Base-by-base conservation (phyloP, 2,113 vertebrate species). In the Gobius niger region DNA sequence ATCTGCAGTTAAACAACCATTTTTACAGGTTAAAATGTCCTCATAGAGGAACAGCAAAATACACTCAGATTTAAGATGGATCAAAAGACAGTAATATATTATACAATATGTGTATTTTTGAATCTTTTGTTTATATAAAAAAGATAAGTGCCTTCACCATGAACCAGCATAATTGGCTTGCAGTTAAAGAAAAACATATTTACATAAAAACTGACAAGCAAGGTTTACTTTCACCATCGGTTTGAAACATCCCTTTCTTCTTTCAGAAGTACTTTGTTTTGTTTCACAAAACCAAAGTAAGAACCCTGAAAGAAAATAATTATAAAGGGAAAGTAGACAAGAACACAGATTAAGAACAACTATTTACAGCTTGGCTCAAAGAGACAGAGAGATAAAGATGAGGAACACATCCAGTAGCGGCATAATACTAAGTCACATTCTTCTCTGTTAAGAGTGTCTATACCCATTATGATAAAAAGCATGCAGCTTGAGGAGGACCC, bases 11-110 rank as follows among this genome's bases (percentile, higher is more conserved):
- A 89, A 89, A 91, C 89, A 92, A 93, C 89, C 86, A 91, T 91
- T 92, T 92, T 90, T 87, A 92, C 89, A 92, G 86, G 88, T 92
- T 89, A 87, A 93, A 93, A 93, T 92, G 90, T 93, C 93, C 92
- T 93, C 93, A 93, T 91, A 89, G 93, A 93, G 93, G 92, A 93
- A 92, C 90, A 85, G 86, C 90, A 91, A 92, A 91, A 88, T 91
- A 92, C 91, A 94, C 85, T 87, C 84, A 93, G 89, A 91, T 91
- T 87, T 75, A 91, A 90, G 81, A 90, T 88, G 78, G 87, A 89
- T 90, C 89, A 89, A 91, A 91, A 85, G 85, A 91, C 89, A 85
- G 73, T 87, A 90, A 90, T 85, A 89, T 87, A 90, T 88, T 85
- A 88, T 86, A 90, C 75, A 79, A 72, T 80, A 52, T 72, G 46